Percentiles rank a stretch among this genome's conserved stretches.
phyloP scores from a whole-genome alignment of 2,888 invertebrate species.

The Octonoba sinensis region DNA sequence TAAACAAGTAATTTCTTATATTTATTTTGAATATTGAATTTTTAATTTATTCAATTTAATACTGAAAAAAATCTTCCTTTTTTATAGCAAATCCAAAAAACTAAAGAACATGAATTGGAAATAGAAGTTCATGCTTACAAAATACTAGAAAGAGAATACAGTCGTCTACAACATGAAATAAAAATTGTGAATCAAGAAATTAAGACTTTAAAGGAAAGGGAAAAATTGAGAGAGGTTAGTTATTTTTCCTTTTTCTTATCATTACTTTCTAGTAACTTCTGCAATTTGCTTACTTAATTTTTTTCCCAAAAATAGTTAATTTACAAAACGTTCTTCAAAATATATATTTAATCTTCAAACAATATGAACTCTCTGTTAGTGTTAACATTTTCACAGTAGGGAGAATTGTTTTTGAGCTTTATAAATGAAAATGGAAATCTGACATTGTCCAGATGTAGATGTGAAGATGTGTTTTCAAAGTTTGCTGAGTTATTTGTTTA shows the following conservation, averaged over 20 bases:
- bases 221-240: slow-evolving; percentile 38
- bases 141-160: slow-evolving; percentile 43
- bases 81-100: slow-evolving; percentile 42
- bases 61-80: background rate
- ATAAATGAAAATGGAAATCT: no score
- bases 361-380: no score
- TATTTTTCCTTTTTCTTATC: background rate
- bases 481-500: no score
- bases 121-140: slow-evolving; percentile 45
- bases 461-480: no score
- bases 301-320: no score
- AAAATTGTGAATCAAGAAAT: slow-evolving; percentile 30
- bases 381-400: no score
- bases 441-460: no score
- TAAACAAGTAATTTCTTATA: slow-evolving; percentile 32
- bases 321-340: no score
- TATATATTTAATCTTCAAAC: no score
- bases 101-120: slow-evolving; percentile 50
- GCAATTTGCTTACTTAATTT: no score
- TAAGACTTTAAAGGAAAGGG: slow-evolving; percentile 16
- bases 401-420: no score
- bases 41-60: background rate
- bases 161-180: slow-evolving; percentile 47
- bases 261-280: no score
- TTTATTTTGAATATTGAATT: background rate